Percentiles rank a stretch among this genome's conserved stretches.
phyloP scores from a whole-genome alignment of 2,797 vertebrate species.

The Thripadectes ignobilis region DNA sequence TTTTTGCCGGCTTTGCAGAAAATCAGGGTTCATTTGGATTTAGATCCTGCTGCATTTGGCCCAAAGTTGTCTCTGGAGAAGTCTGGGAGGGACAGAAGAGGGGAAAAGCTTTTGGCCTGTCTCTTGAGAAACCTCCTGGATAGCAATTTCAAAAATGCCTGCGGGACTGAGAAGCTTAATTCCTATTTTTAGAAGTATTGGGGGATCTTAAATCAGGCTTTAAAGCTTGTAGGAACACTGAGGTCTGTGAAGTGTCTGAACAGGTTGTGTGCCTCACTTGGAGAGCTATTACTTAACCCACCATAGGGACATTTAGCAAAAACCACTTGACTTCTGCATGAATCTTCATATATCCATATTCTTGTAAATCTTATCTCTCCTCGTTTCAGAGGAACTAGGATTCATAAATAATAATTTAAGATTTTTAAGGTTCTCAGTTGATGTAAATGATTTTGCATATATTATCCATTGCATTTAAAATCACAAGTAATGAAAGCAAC shows the following conservation, averaged over 20 bases:
- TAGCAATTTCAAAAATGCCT: slow-evolving; percentile 37
- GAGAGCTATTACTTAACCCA: neutral
- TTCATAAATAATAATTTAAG: neutral
- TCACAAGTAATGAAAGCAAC: neutral
- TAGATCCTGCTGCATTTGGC: neutral
- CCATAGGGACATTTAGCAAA: neutral
- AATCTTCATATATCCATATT: neutral
- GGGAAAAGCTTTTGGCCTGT: slow-evolving; percentile 26
- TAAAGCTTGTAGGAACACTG: slow-evolving; percentile 38
- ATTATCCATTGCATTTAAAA: neutral
- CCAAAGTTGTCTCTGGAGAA: slow-evolving; percentile 12
- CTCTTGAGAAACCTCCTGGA: slow-evolving; percentile 15
- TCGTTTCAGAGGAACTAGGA: neutral
- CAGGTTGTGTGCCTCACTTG: neutral
- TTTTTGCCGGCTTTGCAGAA: slow-evolving; percentile 8
- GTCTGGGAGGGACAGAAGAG: neutral
- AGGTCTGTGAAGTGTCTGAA: slow-evolving; percentile 1
- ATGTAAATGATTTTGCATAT: neutral
- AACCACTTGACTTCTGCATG: neutral
- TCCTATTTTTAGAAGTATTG: slow-evolving; percentile 31
- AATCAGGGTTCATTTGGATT: neutral
- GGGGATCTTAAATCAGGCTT: slow-evolving; percentile 16
- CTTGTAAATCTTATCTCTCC: neutral
- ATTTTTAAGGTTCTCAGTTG: neutral
- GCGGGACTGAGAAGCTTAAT: neutral